Conservation (phyloP, 2,888 invertebrate genomes). For the Tetragonisca angustula region DNA sequence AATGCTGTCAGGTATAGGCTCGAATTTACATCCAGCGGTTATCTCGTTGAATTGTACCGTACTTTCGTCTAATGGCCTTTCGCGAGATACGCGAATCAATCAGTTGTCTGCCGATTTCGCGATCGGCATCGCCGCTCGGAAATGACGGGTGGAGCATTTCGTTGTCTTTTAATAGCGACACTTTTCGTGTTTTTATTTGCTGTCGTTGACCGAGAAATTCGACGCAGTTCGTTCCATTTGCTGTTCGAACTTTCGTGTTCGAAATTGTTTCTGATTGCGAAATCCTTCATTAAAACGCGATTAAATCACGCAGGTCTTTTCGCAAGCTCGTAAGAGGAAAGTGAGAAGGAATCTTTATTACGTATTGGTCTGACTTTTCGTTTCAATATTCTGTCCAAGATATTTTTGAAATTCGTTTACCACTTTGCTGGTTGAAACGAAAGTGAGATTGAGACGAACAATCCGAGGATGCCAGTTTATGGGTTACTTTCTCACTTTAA, state of each 20-base stretch:
- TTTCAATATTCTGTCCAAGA: not conserved
- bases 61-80: slow-evolving; percentile 55
- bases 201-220: slow-evolving; percentile 15
- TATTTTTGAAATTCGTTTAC: not conserved
- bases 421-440: not conserved
- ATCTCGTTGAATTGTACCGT: slow-evolving; percentile 50
- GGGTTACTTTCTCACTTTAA: not conserved
- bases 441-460: not conserved
- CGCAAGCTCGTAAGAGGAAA: not conserved
- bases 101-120: slow-evolving; percentile 40
- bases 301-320: not conserved
- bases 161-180: slow-evolving; percentile 45
- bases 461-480: not conserved
- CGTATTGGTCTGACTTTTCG: not conserved
- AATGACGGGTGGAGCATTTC: slow-evolving; percentile 42
- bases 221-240: not conserved
- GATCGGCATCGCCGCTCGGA: slow-evolving; percentile 25
- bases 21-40: slow-evolving; percentile 57
- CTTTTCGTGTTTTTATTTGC: slow-evolving; percentile 23
- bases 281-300: not conserved
- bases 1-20: slow-evolving; percentile 53
- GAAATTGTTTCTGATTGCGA: not conserved
- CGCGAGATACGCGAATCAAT: slow-evolving; percentile 56
- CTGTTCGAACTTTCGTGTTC: not conserved
- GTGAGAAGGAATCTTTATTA: not conserved